Percentiles rank a stretch among this genome's conserved stretches.
Evolutionary conservation across 2,113 vertebrate genomes (phyloP).

Genomic region (Cygnus atratus): DNA sequence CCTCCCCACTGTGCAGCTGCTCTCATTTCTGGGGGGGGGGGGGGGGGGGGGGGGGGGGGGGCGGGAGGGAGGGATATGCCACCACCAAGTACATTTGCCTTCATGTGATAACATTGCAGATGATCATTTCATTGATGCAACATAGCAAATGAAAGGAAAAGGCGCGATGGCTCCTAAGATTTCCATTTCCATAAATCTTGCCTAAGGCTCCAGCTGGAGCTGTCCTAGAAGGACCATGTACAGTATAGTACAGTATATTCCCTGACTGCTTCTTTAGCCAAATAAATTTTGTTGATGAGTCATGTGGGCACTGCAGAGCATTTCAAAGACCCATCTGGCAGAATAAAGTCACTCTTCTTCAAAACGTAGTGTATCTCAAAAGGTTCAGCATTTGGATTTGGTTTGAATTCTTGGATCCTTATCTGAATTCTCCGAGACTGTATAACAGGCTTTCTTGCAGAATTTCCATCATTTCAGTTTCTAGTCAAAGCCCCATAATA

Average conservation of each 20-base stretch:
- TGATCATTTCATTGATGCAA: neutral
- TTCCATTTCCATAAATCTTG: constrained; percentile 65
- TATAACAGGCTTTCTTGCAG: constrained; percentile 24
- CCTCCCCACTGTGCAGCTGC: neutral
- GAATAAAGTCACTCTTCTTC: constrained; percentile 56
- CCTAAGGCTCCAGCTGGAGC: constrained; percentile 58
- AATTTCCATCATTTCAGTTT: constrained; percentile 1
- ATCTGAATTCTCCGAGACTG: constrained; percentile 27
- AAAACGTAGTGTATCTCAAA: constrained; percentile 34
- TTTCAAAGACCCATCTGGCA: constrained; percentile 65
- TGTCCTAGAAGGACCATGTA: constrained; percentile 45
- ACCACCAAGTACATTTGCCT: constrained; percentile 13
- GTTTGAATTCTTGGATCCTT: constrained; percentile 61
- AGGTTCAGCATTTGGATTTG: constrained; percentile 56
- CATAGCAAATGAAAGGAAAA: constrained; percentile 7
- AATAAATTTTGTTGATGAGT: constrained; percentile 65
- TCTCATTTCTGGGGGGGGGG: neutral
- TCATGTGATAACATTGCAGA: neutral
- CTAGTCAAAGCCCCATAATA: constrained; percentile 23
- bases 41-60: neutral
- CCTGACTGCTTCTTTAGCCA: constrained; percentile 45
- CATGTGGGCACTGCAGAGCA: constrained; percentile 38
- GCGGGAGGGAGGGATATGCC: neutral
- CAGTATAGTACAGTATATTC: constrained; percentile 59
- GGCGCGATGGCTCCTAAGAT: neutral